Evolutionary conservation across 2,113 vertebrate genomes (phyloP), one percentile per base, ranked within the genome.

Genomic region (Myxocyprinus asiaticus): DNA sequence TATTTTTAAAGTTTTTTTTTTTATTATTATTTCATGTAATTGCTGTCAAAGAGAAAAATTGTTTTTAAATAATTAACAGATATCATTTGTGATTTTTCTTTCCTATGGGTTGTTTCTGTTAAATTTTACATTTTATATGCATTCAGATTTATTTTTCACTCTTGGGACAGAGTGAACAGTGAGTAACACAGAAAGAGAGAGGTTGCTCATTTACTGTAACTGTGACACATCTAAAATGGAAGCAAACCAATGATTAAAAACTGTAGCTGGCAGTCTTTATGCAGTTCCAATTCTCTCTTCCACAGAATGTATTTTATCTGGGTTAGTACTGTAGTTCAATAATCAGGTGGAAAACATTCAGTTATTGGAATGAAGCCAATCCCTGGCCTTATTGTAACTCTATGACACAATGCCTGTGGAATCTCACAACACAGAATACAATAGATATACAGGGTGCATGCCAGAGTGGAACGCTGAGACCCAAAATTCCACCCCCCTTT

Each of bases 341-440:
- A 51, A 42, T 75, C 58, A 75, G 72, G 72, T 63, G 59, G 72
- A 75, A 75, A 63, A 51, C 11, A 42, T 75, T 63, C 17, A 51
- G 2, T 51, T 59, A 75, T 33, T 63, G 72, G 45, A 75, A 75
- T 75, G 58, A 63, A 53, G 77, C 59, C 71, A 76, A 71, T 75
- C 73, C 47, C 72, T 61, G 65, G 67, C 75, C 62, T 75, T 82
- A 67, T 65, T 65, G 33, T 58, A 44, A 83, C 61, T 59, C 72
- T 12, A 53, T 83, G 76, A 71, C 77, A 79, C 70, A 83, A 76
- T 58, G 51, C 58, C 3, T 65, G 50, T 58, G 77, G 81, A 79
- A 83, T 83, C 59, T 79, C 10, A 55, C 56, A 55, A 63, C 43
- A 69, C 48, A 9, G 56, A 65, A 51, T 63, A 67, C 68, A 70